phyloP scores from a whole-genome alignment of 2,113 vertebrate species.

The Neoarius graeffei region DNA sequence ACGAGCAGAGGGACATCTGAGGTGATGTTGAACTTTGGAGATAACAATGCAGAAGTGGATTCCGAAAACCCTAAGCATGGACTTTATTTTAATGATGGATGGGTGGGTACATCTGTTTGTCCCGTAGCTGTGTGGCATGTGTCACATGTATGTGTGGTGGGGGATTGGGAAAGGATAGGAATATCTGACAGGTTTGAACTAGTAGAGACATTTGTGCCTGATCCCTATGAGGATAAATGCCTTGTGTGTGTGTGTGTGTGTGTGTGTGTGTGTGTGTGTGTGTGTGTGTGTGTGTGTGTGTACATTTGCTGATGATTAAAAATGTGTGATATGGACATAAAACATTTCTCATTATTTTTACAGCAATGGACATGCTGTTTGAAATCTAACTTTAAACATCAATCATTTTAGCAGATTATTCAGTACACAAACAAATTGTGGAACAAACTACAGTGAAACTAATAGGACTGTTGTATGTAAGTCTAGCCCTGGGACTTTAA shows the following conservation, averaged over 20 bases:
- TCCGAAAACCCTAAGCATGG: constrained; percentile 3
- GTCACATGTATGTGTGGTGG: neutral
- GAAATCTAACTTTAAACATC: neutral
- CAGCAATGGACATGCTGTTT: constrained; percentile 18
- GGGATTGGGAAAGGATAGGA: neutral
- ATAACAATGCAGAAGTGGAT: constrained; percentile 17
- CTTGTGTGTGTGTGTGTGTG: neutral
- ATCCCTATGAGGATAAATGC: neutral
- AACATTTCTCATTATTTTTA: neutral
- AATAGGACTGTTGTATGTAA: neutral
- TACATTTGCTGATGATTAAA: constrained; percentile 13
- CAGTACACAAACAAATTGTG: neutral
- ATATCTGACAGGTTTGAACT: neutral
- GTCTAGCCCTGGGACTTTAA: neutral
- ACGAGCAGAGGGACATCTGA: neutral
- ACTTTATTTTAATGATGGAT: constrained; percentile 15
- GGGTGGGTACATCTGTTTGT: neutral
- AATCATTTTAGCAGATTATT: neutral
- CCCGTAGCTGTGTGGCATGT: neutral
- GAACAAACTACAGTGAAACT: neutral
- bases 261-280: neutral
- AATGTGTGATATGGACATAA: neutral
- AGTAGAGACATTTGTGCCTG: neutral
- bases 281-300: neutral
- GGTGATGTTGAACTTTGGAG: neutral